Conservation (phyloP, 1,140 invertebrate species). For the Tigriopus japonicus region DNA sequence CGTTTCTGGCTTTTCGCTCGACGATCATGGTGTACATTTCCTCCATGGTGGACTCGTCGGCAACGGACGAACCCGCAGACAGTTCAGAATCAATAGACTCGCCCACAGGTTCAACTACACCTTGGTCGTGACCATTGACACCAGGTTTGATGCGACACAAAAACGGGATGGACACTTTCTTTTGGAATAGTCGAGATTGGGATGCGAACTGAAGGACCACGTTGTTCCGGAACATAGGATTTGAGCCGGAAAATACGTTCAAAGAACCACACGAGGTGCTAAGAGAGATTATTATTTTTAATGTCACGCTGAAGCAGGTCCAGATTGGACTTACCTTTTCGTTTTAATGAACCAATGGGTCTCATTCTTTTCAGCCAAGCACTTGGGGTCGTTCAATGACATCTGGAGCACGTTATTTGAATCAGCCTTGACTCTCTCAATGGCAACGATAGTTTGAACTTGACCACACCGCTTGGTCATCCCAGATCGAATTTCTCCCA, state of each 20-base stretch:
- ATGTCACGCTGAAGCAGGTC: too few relatives aligned
- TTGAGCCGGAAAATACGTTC: background rate
- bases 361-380: background rate
- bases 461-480: background rate
- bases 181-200: background rate
- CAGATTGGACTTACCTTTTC: background rate
- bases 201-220: background rate
- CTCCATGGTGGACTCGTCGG: background rate
- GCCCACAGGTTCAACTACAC: background rate
- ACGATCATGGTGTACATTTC: background rate
- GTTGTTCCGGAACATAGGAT: constrained; percentile 4
- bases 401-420: background rate
- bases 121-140: background rate
- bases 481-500: background rate
- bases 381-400: constrained; percentile 5
- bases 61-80: background rate
- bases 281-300: too few relatives aligned
- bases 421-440: background rate
- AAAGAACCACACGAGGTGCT: constrained; percentile 7
- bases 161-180: background rate
- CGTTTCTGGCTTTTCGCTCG: background rate
- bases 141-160: background rate
- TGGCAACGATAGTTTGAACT: background rate
- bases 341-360: constrained; percentile 5
- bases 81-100: too few relatives aligned